Conservation (phyloP, 2,888 invertebrate species). For the Palloptera scutellata region DNA sequence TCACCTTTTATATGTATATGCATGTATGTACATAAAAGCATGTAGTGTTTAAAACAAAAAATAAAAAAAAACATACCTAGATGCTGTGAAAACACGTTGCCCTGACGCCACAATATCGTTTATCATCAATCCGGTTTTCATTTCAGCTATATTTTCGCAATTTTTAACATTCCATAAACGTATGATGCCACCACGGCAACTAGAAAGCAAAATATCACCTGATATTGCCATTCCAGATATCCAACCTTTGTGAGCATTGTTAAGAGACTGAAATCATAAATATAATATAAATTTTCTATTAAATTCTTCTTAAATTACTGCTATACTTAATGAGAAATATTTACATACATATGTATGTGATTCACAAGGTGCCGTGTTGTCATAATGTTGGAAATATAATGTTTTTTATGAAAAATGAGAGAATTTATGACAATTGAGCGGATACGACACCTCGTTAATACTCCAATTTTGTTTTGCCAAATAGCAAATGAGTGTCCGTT, state of each 20-base stretch:
- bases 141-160: constrained; percentile 72
- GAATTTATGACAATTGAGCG: no score
- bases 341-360: no score
- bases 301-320: no score
- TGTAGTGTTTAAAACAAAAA: constrained; percentile 53
- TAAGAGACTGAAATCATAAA: constrained; percentile 68
- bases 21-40: no score
- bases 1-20: no score
- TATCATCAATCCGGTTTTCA: constrained; percentile 74
- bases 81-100: constrained; percentile 79
- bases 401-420: no score
- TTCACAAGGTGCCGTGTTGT: no score
- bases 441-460: no score
- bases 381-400: no score
- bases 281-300: neutral
- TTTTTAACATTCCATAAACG: constrained; percentile 79
- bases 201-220: constrained; percentile 71
- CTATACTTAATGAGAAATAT: no score
- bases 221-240: constrained; percentile 76
- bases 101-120: constrained; percentile 74
- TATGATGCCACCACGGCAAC: constrained; percentile 79
- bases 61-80: constrained; percentile 75
- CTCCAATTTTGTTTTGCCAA: no score
- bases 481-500: no score
- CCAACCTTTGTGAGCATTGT: constrained; percentile 89